Evolutionary conservation across 1,140 invertebrate species (phyloP).

Genomic region (Magallana ariakensis): DNA sequence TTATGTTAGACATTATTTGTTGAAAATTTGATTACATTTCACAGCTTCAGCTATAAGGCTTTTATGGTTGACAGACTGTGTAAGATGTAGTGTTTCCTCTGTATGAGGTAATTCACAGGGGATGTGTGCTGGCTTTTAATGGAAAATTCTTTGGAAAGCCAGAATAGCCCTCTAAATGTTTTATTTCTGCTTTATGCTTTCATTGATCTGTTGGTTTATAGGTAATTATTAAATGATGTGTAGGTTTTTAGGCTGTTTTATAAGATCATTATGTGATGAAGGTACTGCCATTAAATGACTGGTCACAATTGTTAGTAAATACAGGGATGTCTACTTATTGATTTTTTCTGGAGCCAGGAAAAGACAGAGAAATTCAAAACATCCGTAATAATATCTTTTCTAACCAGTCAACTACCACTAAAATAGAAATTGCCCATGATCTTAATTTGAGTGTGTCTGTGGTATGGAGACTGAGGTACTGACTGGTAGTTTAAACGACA

Average conservation of each 20-base stretch:
- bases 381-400: not conserved
- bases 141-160: not conserved
- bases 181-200: not conserved
- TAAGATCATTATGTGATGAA: not conserved
- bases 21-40: not conserved
- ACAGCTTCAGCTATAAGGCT: not conserved
- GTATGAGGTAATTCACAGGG: not conserved
- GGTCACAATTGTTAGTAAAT: no score
- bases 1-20: not conserved
- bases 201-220: not conserved
- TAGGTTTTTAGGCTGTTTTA: not conserved
- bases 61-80: not conserved
- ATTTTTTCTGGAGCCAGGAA: constrained; percentile 27
- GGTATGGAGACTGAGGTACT: not conserved
- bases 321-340: constrained; percentile 1
- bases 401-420: not conserved
- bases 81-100: not conserved
- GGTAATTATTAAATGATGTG: not conserved
- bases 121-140: not conserved
- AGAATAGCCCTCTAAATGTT: not conserved
- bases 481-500: not conserved
- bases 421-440: not conserved
- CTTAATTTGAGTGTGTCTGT: not conserved
- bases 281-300: not conserved
- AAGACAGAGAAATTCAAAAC: not conserved